Conservation (phyloP, 2,888 invertebrate genomes). For the Lepetodrilus schrolli region DNA sequence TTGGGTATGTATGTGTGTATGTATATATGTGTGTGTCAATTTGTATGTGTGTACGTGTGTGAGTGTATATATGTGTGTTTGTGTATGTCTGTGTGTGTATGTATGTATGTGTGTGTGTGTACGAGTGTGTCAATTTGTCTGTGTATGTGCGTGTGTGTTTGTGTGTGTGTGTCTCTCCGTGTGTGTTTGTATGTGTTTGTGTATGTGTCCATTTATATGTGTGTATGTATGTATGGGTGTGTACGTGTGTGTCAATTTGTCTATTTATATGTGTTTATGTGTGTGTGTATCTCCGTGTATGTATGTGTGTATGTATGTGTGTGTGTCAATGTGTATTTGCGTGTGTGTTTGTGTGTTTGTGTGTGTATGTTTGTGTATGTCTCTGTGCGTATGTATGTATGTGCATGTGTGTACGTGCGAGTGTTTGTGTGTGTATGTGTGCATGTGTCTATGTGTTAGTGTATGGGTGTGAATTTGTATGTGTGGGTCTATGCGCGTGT, state of each 20-base stretch:
- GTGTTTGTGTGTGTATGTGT: background rate
- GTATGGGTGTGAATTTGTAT: background rate
- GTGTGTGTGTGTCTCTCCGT: background rate
- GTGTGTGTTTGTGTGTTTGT: background rate
- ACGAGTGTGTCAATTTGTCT: background rate
- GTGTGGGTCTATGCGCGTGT: background rate
- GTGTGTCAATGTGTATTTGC: background rate
- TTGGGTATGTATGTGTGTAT: slow-evolving; percentile 7
- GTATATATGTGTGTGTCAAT: background rate
- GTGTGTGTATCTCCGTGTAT: background rate
- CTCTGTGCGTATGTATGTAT: background rate
- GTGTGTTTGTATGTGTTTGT: background rate
- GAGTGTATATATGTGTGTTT: background rate
- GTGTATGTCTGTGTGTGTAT: background rate
- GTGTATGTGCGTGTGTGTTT: background rate
- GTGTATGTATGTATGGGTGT: background rate
- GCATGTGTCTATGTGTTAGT: slow-evolving; percentile 7
- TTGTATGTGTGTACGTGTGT: background rate
- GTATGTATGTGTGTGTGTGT: background rate
- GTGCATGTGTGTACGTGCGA: background rate
- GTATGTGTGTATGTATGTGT: background rate
- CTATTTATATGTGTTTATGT: background rate
- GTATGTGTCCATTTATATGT: background rate
- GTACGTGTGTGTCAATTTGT: slow-evolving; percentile 15
- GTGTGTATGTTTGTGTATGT: background rate